Conservation (phyloP, 2,113 vertebrate species). For the Xenus cinereus region DNA sequence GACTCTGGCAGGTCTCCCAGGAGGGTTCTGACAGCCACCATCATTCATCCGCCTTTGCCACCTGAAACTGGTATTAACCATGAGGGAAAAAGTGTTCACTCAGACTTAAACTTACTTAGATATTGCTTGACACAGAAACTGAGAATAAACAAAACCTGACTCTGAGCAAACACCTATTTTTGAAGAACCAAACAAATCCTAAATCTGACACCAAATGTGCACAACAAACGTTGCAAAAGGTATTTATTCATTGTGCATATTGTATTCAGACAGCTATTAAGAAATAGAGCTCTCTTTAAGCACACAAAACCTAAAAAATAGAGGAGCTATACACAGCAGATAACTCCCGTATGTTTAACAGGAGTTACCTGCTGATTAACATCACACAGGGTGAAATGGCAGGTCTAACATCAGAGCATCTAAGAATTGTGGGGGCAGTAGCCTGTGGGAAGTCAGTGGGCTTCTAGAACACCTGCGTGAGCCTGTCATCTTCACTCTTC, state of each 20-base stretch:
- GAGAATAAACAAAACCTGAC: not conserved
- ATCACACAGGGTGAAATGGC: not conserved
- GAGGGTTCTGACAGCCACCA: slow-evolving; percentile 16
- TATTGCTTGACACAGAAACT: not conserved
- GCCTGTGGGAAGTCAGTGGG: not conserved
- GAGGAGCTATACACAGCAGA: not conserved
- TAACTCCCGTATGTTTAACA: not conserved
- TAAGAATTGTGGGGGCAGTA: not conserved
- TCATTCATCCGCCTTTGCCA: slow-evolving; percentile 38
- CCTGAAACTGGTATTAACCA: slow-evolving; percentile 19
- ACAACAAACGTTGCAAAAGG: not conserved
- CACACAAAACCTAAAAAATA: not conserved
- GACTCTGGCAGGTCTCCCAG: slow-evolving; percentile 12
- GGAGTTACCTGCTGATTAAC: not conserved
- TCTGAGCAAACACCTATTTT: not conserved
- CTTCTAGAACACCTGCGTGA: not conserved
- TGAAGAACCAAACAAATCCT: not conserved
- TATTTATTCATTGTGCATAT: not conserved
- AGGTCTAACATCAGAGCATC: not conserved
- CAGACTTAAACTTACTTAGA: not conserved
- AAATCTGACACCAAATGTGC: not conserved
- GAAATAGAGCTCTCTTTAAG: not conserved
- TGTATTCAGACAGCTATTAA: not conserved
- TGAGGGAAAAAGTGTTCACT: not conserved
- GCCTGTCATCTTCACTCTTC: not conserved